phyloP scores from a whole-genome alignment of 2,888 invertebrate genomes.

The Brachylomia viminalis region DNA sequence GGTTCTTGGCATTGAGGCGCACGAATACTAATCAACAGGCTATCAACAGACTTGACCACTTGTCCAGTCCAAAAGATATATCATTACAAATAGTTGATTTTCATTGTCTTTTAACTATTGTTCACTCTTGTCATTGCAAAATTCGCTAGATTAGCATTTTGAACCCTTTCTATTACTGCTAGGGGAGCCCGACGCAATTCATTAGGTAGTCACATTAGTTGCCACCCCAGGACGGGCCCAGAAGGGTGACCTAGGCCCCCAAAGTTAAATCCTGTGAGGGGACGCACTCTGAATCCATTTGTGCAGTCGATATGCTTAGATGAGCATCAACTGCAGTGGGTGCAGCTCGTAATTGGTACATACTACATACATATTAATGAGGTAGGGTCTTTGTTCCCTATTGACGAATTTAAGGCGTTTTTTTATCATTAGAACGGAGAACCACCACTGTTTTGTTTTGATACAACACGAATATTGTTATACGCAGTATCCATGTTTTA shows the following conservation, averaged over 20 bases:
- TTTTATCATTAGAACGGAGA: background rate
- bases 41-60: too few relatives aligned
- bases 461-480: slow-evolving; percentile 6
- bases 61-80: slow-evolving; percentile 37
- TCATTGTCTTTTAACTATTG: slow-evolving; percentile 33
- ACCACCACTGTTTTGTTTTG: slow-evolving; percentile 2
- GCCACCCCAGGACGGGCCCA: slow-evolving; percentile 72
- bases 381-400: slow-evolving; percentile 28
- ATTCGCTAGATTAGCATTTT: slow-evolving; percentile 45
- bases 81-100: slow-evolving; percentile 23
- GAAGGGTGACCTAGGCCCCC: slow-evolving; percentile 78
- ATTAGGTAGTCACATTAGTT: slow-evolving; percentile 61
- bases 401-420: slow-evolving; percentile 23
- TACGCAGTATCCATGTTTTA: slow-evolving; percentile 25
- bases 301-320: slow-evolving; percentile 70
- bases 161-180: slow-evolving; percentile 49
- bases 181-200: slow-evolving; percentile 54
- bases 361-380: slow-evolving; percentile 39
- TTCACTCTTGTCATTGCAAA: slow-evolving; percentile 22
- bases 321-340: slow-evolving; percentile 69
- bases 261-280: slow-evolving; percentile 72
- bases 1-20: slow-evolving; percentile 29
- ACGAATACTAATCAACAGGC: slow-evolving; percentile 44
- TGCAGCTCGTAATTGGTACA: slow-evolving; percentile 61
- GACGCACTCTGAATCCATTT: slow-evolving; percentile 71